Evolutionary conservation across 2,888 invertebrate genomes (phyloP).

Genomic region (Melolontha melolontha): DNA sequence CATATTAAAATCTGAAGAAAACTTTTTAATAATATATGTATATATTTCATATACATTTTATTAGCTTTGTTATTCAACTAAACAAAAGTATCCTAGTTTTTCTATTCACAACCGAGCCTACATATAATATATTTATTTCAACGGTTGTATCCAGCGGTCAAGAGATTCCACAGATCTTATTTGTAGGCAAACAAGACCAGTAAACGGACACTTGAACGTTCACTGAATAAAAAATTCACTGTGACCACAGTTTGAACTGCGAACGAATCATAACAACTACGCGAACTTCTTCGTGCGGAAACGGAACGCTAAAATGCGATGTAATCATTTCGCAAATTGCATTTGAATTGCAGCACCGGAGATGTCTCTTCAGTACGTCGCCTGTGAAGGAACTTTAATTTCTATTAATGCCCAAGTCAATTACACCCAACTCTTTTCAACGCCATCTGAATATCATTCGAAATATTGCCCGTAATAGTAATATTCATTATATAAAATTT

Average conservation of each 20-base stretch:
- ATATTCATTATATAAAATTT: background rate
- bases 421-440: constrained; percentile 23
- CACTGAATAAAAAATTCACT: constrained; percentile 16
- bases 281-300: constrained; percentile 36
- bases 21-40: no score
- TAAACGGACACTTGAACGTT: constrained; percentile 36
- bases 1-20: no score
- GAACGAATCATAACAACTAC: constrained; percentile 23
- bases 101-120: background rate
- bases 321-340: constrained; percentile 42
- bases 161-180: constrained; percentile 35
- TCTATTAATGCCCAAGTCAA: constrained; percentile 41
- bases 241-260: constrained; percentile 30
- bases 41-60: no score
- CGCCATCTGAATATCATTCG: background rate
- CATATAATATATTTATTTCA: constrained; percentile 20
- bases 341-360: constrained; percentile 32
- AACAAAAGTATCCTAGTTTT: no score
- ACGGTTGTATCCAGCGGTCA: constrained; percentile 5
- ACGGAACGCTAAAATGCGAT: constrained; percentile 28
- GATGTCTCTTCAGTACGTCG: constrained; percentile 5
- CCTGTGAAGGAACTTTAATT: constrained; percentile 34
- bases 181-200: constrained; percentile 39
- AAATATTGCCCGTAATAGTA: background rate
- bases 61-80: no score